These are phyloP conservation scores for Stenurella melanura DNA, from an alignment of 2,888 invertebrate genomes.

Conservation along the genomic window DNA sequence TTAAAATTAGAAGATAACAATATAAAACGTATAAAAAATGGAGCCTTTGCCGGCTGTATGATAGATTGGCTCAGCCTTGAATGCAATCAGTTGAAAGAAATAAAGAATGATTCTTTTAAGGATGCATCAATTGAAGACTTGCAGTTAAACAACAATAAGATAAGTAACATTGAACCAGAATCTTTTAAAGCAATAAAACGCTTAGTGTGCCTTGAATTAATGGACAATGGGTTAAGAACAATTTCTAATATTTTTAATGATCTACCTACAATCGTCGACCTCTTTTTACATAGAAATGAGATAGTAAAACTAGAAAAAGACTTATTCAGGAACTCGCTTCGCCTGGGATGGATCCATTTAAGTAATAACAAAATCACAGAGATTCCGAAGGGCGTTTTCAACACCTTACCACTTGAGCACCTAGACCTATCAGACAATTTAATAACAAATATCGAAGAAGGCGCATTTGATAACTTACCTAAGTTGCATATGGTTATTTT, in stretches of 20 bases:
- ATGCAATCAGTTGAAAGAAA: conserved; percentile 15
- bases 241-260: not conserved
- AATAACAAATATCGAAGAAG: conserved; percentile 23
- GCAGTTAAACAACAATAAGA: not conserved
- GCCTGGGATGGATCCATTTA: not conserved
- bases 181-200: not conserved
- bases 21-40: not conserved
- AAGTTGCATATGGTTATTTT: not conserved
- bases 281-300: not conserved
- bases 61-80: not conserved
- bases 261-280: not conserved
- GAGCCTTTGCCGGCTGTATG: not conserved
- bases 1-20: not conserved
- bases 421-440: conserved; percentile 8
- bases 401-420: not conserved
- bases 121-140: not conserved
- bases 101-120: not conserved
- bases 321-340: not conserved
- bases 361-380: not conserved
- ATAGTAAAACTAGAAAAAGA: not conserved
- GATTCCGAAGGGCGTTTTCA: not conserved
- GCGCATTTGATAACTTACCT: conserved; percentile 2
- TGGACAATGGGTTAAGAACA: not conserved
- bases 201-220: not conserved
- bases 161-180: not conserved